Evolutionary conservation across 2,888 invertebrate genomes (phyloP).

Genomic region (Cephus runcator): DNA sequence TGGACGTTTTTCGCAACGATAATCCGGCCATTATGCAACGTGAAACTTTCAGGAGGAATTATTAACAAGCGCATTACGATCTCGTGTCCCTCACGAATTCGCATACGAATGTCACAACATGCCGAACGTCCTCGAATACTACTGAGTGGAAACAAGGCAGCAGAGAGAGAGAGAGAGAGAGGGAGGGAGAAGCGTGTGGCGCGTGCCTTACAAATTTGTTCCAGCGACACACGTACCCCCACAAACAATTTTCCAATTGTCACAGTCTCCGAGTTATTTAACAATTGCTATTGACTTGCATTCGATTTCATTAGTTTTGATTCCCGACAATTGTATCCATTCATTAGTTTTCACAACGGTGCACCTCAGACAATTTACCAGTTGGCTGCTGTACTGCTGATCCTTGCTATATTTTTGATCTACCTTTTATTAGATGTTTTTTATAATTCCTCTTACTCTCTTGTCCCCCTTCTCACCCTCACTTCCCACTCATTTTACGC

Average conservation of each 20-base stretch:
- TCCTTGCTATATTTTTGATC: not conserved
- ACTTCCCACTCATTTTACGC: not conserved
- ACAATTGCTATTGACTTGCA: not conserved
- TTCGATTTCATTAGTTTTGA: not conserved
- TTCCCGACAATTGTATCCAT: not conserved
- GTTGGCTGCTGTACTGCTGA: not conserved
- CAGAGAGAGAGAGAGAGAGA: not conserved
- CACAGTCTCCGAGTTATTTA: not conserved
- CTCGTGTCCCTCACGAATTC: not conserved
- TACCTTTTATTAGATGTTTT: not conserved
- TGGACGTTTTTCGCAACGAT: not conserved
- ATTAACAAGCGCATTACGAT: not conserved
- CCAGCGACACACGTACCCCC: conserved; percentile 13
- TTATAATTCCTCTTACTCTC: not conserved
- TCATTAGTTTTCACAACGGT: not conserved
- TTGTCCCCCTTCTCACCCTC: not conserved
- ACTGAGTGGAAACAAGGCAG: not conserved
- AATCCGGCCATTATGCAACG: not conserved
- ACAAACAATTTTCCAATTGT: conserved; percentile 22
- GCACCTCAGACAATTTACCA: not conserved
- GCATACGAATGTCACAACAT: not conserved
- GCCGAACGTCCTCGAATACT: not conserved
- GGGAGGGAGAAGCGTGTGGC: not conserved
- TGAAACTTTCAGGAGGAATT: not conserved
- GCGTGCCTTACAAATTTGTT: conserved; percentile 12